phyloP scores from a whole-genome alignment of 1,140 invertebrate genomes.

The Drosophila albomicans region DNA sequence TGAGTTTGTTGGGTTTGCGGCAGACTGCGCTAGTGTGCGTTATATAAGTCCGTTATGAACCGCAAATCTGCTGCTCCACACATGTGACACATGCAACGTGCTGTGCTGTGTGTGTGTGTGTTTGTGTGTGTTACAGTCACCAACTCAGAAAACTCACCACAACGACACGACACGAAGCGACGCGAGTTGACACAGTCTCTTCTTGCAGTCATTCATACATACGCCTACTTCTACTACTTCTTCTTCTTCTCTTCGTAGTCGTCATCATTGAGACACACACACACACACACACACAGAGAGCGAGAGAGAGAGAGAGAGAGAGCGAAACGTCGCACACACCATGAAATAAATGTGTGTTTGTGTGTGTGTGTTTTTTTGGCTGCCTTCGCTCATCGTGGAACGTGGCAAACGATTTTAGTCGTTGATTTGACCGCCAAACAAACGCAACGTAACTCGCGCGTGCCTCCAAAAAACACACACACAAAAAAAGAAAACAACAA shows the following conservation, averaged over 20 bases:
- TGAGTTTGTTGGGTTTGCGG: constrained; percentile 3
- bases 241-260: not conserved
- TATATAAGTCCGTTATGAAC: constrained; percentile 71
- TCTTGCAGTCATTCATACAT: constrained; percentile 39
- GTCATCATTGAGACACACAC: not conserved
- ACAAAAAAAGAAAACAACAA: constrained; percentile 17
- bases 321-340: constrained; percentile 33
- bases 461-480: constrained; percentile 21
- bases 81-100: constrained; percentile 35
- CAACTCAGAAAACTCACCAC: constrained; percentile 26
- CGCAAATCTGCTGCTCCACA: constrained; percentile 36
- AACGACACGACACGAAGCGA: not conserved
- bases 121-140: constrained; percentile 6
- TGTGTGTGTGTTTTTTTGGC: constrained; percentile 7
- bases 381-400: constrained; percentile 33
- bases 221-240: constrained; percentile 6
- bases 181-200: constrained; percentile 24
- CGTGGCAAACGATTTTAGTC: constrained; percentile 64
- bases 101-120: no score
- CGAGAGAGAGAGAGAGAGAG: not conserved
- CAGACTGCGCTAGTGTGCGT: constrained; percentile 66
- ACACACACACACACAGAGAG: not conserved
- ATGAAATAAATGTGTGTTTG: constrained; percentile 22
- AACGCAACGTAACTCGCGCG: constrained; percentile 69
- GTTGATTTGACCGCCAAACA: constrained; percentile 81